Conservation (phyloP, 92 coral and sea anemone species). For the Paragorgia papillata region DNA sequence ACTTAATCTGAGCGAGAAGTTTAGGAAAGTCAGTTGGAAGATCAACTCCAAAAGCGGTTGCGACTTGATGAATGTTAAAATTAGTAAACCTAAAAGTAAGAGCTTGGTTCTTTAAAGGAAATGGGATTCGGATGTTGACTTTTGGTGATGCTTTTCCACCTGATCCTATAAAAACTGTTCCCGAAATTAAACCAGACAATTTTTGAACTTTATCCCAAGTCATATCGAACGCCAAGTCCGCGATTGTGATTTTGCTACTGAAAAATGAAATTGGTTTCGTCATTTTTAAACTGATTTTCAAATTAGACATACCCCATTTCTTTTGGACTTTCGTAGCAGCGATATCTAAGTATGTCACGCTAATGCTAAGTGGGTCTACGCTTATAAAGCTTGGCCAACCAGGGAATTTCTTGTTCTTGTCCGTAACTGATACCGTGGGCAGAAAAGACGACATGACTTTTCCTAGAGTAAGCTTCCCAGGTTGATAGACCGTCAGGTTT, state of each 20-base stretch:
- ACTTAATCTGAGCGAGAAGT: background rate
- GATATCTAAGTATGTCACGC: constrained; percentile 1
- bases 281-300: constrained; percentile 15
- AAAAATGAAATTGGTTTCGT: background rate
- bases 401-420: background rate
- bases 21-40: background rate
- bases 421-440: background rate
- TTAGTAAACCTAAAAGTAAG: constrained; percentile 23
- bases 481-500: constrained; percentile 2
- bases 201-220: background rate
- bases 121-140: constrained; percentile 21
- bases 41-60: background rate
- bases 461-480: background rate
- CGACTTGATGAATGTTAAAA: constrained; percentile 1
- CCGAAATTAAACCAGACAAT: background rate
- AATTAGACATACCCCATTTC: constrained; percentile 9
- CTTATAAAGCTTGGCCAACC: constrained; percentile 18
- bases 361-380: background rate
- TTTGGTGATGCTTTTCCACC: background rate
- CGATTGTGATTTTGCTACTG: constrained; percentile 1
- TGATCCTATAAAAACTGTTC: background rate
- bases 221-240: constrained; percentile 16
- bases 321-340: background rate
- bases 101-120: constrained; percentile 12
- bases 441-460: background rate